Evolutionary conservation across 1,140 invertebrate genomes (phyloP), one percentile per base, ranked within the genome.

Genomic region (Charaxes varanes): DNA sequence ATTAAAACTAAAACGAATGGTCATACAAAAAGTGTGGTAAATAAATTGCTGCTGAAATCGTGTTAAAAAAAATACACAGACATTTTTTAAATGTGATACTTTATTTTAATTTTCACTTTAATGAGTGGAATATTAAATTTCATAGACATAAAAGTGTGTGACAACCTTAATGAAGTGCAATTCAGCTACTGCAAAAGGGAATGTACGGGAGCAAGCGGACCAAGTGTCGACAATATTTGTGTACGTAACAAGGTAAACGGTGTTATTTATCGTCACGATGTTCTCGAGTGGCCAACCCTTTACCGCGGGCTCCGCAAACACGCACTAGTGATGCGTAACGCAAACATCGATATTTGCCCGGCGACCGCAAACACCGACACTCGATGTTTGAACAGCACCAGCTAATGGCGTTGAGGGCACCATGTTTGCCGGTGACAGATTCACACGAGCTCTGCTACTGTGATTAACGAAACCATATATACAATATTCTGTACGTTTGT

Each of bases 251-350:
- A 70, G 57, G 63, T 66, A 76, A 72, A 77, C 55, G 67, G 59
- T 58, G 56, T 64, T 76, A 74, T 78, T 74, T 79, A 78, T 76
- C 71, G 67, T 70, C 65, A 69, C 56, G 63, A 65, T 48, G 57
- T 54, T 55, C 61, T 69, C 59, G 59, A 79, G 72, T 71, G 74
- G 62, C 53, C 71, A 76, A 68, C 78, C 74, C 78, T 78, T 76
- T 71, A 65, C 65, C 62, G 53, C 63, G 59, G 55, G 59, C 58
- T 41, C 62, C 49, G 45, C 68, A 82, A 80, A 83, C 71, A 82
- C 51, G 49, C 36, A 61, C 64, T 83, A 80, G 79, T 83, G 79
- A 83, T 83, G 79, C 79, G 74, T 78, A 83, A 80, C 79, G 73
- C 79, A 80, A 83, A 80, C 73, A 72, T 80, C 79, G 79, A 80